Evolutionary conservation across 2,113 vertebrate species (phyloP), one percentile per base, ranked within the genome.

Genomic region (Sminthopsis crassicaudata): DNA sequence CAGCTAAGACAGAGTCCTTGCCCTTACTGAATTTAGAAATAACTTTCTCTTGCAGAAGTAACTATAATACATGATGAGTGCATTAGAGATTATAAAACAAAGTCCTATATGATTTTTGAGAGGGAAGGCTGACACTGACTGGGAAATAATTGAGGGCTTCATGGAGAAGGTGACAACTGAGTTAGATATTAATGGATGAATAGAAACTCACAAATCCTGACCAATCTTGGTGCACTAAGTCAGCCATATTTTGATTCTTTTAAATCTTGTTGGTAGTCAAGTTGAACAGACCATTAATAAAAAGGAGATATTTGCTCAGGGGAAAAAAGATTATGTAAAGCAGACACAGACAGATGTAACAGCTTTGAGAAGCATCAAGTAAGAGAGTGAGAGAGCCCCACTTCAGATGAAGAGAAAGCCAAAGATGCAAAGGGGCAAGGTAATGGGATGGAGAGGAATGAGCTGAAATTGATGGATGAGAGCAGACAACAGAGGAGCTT

Each of bases 281-380:
- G 54, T 2, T 27, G 67, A 94, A 51, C 46, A 50, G 50, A 24
- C 54, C 92, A 53, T 95, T 95, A 92, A 48, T 95, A 76, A 96
- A 92, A 50, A 50, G 93, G 50, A 55, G n/a, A 52, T n/a, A 8
- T 46, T 36, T 91, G 53, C 55, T 55, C 48, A 8, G 92, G 76
- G 48, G 26, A 27, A 91, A 76, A 46, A 19, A 60, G 94, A 84
- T 91, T 88, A 46, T 84, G 53, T 52, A 3, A 46, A 42, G 89
- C 90, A 51, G 92, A 92, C 93, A 54, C 89, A 93, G 84, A 50
- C 46, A 48, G 42, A 19, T 92, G 53, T 91, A 57, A 50, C 24
- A 84, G 76, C 30, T 3, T 22, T 0, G 50, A 27, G 52, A 26
- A 91, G 88, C 54, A 27, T 42, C 52, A 9, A 9, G 67, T 0